A percentile compares a stretch with the other conserved stretches of the same genome.
These are phyloP conservation scores for Epizoanthus scotinus DNA, from an alignment of 92 coral and sea anemone genomes.

Conservation along the genomic window DNA sequence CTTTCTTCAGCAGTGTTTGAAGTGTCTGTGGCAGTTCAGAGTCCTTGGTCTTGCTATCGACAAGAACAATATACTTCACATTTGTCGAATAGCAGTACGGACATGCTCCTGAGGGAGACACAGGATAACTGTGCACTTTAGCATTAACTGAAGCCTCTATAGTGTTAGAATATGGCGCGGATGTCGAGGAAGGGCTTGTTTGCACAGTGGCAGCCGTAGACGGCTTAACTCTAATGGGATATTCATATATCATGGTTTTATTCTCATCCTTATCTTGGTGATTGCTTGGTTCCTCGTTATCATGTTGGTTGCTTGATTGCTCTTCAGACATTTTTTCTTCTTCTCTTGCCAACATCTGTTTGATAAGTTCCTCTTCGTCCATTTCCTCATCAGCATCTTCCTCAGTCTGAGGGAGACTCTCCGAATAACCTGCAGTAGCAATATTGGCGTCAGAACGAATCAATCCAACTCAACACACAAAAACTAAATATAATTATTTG, in stretches of 20 bases:
- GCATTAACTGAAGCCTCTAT: constrained; percentile 19
- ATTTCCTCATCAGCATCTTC: constrained; percentile 87
- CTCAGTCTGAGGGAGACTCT: constrained; percentile 46
- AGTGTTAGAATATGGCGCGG: constrained; percentile 28
- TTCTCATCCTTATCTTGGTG: constrained; percentile 17
- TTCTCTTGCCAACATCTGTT: constrained; percentile 94
- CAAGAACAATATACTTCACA: constrained; percentile 88
- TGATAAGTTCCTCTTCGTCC: constrained; percentile 90
- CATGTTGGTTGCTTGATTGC: constrained; percentile 1
- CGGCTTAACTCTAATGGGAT: constrained; percentile 1
- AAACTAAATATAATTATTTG: no score
- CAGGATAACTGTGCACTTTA: constrained; percentile 56
- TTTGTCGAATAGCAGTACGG: constrained; percentile 83
- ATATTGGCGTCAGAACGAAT: neutral
- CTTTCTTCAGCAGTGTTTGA: constrained; percentile 63
- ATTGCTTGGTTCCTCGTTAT: neutral
- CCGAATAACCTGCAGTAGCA: constrained; percentile 18
- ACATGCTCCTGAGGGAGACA: constrained; percentile 85
- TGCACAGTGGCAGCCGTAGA: neutral
- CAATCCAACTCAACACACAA: no score
- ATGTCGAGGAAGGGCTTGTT: constrained; percentile 23
- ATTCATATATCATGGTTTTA: constrained; percentile 24
- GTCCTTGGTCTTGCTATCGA: constrained; percentile 71
- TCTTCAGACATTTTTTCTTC: constrained; percentile 54
- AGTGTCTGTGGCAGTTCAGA: constrained; percentile 81